Base-by-base conservation (phyloP, 2,888 invertebrate genomes). In the Deilephila elpenor region DNA sequence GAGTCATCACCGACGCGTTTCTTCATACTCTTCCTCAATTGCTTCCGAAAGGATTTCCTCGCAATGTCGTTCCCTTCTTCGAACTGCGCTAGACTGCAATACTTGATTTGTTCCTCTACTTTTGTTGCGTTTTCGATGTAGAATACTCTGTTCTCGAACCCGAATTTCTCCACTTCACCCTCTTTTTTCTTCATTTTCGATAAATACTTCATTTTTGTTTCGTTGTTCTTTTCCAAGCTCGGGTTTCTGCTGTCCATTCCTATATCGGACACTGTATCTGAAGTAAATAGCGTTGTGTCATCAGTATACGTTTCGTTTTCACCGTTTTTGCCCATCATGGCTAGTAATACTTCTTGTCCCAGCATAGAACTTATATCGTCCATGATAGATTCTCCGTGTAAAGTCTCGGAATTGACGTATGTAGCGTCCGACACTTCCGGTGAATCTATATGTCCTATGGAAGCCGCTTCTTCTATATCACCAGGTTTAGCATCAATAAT, bases 31-130 rank as follows among this genome's bases (percentile, higher is more conserved):
- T 91, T 95, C 61, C 87, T 88, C 6, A 93, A 75, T 19, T 92
- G 91, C 76, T 94, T 94, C 82, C 96, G 97, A 86, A 97, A 97
- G 3, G 97, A 97, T 86, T 96, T 96, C 70, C 97, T 95, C 0
- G 97, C 97, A 76, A 98, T 98, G 86, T 98, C 98, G 88, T 96
- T 97, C 29, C 97, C 97, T 90, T 97, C 97, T 75, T 97, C 97
- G 83, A 97, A 97, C 80, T 97, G 96, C 0, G 98, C 98, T 82
- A 98, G 91, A 83, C 97, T 97, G 87, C 97, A 97, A 84, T 96
- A 97, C 78, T 96, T 96, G 67, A 96, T 95, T 73, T 96, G 96
- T 80, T 96, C 95, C 75, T 96, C 96, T 71, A 90, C 86, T 82
- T 92, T 93, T 70, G 90, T 83, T 79, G 90, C 86, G 73, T 94